A percentile compares a stretch with the other conserved stretches of the same genome.
Conservation (phyloP, 2,888 invertebrate genomes). For the Sicus ferrugineus region DNA sequence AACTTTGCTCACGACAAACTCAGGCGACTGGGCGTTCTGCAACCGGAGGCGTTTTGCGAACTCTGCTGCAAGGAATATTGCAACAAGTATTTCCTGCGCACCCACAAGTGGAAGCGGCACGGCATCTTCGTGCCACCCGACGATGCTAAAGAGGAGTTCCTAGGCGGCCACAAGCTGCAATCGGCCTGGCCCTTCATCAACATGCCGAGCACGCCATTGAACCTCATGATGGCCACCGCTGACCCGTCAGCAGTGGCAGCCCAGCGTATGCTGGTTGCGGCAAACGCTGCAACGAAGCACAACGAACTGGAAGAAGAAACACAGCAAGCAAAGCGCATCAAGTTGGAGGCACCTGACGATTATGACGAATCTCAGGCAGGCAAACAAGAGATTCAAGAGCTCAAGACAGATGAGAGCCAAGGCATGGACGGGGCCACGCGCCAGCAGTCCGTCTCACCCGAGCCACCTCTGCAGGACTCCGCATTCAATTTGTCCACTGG, state of each 20-base stretch:
- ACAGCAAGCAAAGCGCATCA: slow-evolving; percentile 55
- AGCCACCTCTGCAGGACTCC: slow-evolving; percentile 43
- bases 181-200: slow-evolving; percentile 53
- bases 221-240: slow-evolving; percentile 71
- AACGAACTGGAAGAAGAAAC: slow-evolving; percentile 37
- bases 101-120: slow-evolving; percentile 93
- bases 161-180: slow-evolving; percentile 41
- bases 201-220: slow-evolving; percentile 74
- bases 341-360: slow-evolving; percentile 51
- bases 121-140: slow-evolving; percentile 76
- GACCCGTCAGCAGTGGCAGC: slow-evolving; percentile 40
- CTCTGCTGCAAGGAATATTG: slow-evolving; percentile 93
- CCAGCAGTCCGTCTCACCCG: slow-evolving; percentile 37
- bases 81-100: slow-evolving; percentile 90
- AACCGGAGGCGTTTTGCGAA: slow-evolving; percentile 92
- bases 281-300: slow-evolving; percentile 36
- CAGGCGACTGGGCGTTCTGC: slow-evolving; percentile 80
- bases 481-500: slow-evolving; percentile 45
- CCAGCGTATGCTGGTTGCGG: slow-evolving; percentile 47
- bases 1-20: slow-evolving; percentile 78
- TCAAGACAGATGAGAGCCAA: slow-evolving; percentile 36
- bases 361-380: slow-evolving; percentile 38
- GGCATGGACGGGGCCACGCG: slow-evolving; percentile 7
- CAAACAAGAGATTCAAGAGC: slow-evolving; percentile 44
- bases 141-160: slow-evolving; percentile 69